phyloP scores from a whole-genome alignment of 2,113 vertebrate genomes.

The Toxotes jaculatrix region DNA sequence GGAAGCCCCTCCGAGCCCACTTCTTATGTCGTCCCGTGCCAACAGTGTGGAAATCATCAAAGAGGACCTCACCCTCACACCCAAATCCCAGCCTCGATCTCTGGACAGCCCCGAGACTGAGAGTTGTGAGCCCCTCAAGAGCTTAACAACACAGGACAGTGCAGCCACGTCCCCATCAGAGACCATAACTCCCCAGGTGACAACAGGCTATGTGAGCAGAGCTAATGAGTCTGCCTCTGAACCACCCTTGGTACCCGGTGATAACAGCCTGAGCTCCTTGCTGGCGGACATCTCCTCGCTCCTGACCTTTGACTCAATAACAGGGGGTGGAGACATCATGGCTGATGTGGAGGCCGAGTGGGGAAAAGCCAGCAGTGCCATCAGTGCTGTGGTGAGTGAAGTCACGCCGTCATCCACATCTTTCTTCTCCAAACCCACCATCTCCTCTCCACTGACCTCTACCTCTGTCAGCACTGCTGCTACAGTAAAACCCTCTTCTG shows the following conservation, averaged over 20 bases:
- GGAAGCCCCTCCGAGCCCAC: constrained; percentile 84
- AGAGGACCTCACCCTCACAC: constrained; percentile 83
- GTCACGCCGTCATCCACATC: constrained; percentile 51
- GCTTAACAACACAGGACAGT: constrained; percentile 55
- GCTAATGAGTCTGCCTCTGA: constrained; percentile 72
- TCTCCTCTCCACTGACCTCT: constrained; percentile 31
- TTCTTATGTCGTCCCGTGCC: constrained; percentile 86
- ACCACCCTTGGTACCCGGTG: constrained; percentile 88
- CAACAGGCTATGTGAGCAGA: constrained; percentile 68
- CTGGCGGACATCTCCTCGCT: constrained; percentile 98
- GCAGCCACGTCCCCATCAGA: constrained; percentile 59
- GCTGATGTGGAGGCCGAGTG: constrained; percentile 89
- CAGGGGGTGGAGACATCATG: constrained; percentile 95
- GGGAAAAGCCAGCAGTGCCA: constrained; percentile 86
- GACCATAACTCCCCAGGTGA: constrained; percentile 77
- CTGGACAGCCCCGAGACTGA: constrained; percentile 68
- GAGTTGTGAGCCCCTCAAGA: constrained; percentile 62
- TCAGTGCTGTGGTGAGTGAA: constrained; percentile 67
- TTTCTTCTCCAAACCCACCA: constrained; percentile 52
- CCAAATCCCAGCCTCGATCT: constrained; percentile 66
- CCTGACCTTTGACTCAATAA: constrained; percentile 97
- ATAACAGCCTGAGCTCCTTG: constrained; percentile 92
- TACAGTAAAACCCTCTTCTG: constrained; percentile 41
- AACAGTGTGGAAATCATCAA: constrained; percentile 94
- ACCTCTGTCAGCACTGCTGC: constrained; percentile 24